Base-by-base conservation (phyloP, 2,888 invertebrate species). In the Azorinus chamasolen region DNA sequence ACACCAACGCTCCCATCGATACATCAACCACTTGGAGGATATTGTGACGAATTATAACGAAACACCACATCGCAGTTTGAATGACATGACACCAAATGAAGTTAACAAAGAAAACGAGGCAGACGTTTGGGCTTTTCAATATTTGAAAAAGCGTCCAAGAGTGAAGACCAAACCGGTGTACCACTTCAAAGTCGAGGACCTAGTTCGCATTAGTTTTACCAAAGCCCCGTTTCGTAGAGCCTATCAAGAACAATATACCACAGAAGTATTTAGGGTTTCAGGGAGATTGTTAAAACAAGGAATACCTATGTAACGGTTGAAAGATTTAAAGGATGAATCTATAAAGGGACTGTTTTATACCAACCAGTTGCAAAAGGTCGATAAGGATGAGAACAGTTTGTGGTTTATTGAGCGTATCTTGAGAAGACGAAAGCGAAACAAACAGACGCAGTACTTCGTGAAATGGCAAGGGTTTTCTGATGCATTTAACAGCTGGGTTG, bases 351-450 rank as follows among this genome's bases (percentile, higher is more conserved):
- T 73, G 22, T 63, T 63, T 54, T 77, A 79, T 58, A 41, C 63
- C 1, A 58, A 46, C 39, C 62, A 75, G 18, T 53, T 79, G 20
- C 73, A 72, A n/a, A n/a, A n/a, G n/a, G n/a, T n/a, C n/a, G n/a
- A n/a, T n/a, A n/a, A n/a, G n/a, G n/a, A n/a, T n/a, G 79, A 70
- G 43, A 58, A 83, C 45, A 45, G 71, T 3, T 39, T 83, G n/a
- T 83, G 79, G 77, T 72, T 77, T 22, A 79, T 83, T 10, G 69
- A 83, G 18, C 72, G 64, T 25, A 73, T 65, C 39, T n/a, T 78
- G 25, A 72, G 55, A 41, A 75, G 39, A 18, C 41, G 79, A 41
- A 75, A 66, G 46, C 25, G 68, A 0, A 69, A 76, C 37, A 69
- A 68, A 14, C 70, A 69, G 39, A 37, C 48, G 0, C 55, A 73